Percentiles rank a stretch among this genome's conserved stretches.
Conservation (phyloP, 64 coral and sea anemone species). For the Montipora sp. region DNA sequence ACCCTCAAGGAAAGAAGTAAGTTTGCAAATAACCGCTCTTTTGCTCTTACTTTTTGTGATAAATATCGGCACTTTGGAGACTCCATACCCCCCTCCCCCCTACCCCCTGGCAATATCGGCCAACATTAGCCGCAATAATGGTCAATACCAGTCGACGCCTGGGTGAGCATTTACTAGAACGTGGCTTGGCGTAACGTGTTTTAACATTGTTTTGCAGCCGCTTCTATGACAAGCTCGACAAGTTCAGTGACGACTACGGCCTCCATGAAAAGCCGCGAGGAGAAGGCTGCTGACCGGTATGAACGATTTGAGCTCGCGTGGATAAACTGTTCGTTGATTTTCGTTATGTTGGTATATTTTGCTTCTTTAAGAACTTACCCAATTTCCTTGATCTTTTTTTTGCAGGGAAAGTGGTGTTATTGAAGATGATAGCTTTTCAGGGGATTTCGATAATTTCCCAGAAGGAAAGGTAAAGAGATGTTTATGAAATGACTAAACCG, state of each 20-base stretch:
- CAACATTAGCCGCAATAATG: neutral
- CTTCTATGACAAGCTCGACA: conserved; percentile 79
- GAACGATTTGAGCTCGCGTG: neutral
- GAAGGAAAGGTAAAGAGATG: conserved; percentile 80
- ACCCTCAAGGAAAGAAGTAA: conserved; percentile 92
- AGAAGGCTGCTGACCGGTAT: conserved; percentile 89
- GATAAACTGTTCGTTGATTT: neutral
- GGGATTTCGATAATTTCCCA: conserved; percentile 84
- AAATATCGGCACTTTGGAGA: neutral
- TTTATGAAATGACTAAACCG: neutral
- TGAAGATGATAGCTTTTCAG: conserved; percentile 92
- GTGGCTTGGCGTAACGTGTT: neutral
- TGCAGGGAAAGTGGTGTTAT: conserved; percentile 98
- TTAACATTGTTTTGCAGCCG: neutral
- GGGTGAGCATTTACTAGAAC: neutral
- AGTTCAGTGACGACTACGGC: conserved; percentile 75
- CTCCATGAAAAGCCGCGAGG: conserved; percentile 84
- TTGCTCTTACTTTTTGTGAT: neutral
- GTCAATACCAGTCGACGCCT: neutral
- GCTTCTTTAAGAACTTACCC: neutral
- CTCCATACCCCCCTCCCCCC: neutral
- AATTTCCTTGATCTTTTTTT: conserved; percentile 2
- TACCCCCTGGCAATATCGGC: neutral
- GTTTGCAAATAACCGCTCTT: neutral
- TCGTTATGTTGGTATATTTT: neutral